phyloP scores from a whole-genome alignment of 2,113 vertebrate genomes.

The Puntigrus tetrazona region DNA sequence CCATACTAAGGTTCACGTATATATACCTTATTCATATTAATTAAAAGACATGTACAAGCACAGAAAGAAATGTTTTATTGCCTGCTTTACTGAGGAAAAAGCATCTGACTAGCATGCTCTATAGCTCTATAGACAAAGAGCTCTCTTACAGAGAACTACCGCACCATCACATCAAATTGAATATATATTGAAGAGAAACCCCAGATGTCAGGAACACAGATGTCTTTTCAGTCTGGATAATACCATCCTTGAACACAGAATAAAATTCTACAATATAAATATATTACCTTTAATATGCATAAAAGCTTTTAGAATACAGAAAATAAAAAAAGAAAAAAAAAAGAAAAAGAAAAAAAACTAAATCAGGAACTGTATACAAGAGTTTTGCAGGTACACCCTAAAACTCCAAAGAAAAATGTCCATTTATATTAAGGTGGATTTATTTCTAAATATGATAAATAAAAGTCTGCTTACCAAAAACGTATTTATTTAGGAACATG shows the following conservation, averaged over 20 bases:
- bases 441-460: not conserved
- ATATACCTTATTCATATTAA: not conserved
- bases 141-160: not conserved
- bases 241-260: not conserved
- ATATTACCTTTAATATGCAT: not conserved
- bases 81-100: not conserved
- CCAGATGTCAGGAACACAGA: not conserved
- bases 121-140: not conserved
- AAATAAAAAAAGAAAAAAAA: too few relatives aligned
- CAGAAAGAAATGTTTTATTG: not conserved
- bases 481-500: not conserved
- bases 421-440: not conserved
- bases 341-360: too few relatives aligned
- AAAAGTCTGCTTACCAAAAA: not conserved
- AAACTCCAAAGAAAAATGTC: not conserved
- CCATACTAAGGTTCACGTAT: not conserved
- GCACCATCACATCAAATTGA: not conserved
- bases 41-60: not conserved
- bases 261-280: not conserved
- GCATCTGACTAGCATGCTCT: not conserved
- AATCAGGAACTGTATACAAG: not conserved
- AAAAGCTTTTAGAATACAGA: too few relatives aligned
- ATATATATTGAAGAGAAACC: not conserved
- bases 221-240: not conserved
- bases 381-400: not conserved